Percentiles rank a stretch among this genome's conserved stretches.
Evolutionary conservation across 2,113 vertebrate species (phyloP).

Genomic region (Nesogale talazaci): DNA sequence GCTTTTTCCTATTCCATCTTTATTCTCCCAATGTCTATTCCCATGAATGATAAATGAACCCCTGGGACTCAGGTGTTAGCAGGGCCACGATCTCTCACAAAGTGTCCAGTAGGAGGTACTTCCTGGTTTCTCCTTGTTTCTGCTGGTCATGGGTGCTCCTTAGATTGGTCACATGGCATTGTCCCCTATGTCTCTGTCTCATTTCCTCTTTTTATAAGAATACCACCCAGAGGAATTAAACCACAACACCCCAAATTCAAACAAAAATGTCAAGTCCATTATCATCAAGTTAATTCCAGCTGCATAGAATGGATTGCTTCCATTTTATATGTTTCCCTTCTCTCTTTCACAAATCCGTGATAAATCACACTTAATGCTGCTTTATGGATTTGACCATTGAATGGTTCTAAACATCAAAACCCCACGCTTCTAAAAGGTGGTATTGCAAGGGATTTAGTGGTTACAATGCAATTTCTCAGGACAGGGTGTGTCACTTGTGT

Average conservation of each 20-base stretch:
- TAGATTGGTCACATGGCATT: not conserved
- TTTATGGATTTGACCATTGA: not conserved
- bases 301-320: not conserved
- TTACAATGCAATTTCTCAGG: not conserved
- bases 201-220: not conserved
- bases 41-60: not conserved
- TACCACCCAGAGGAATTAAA: not conserved
- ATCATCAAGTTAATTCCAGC: not conserved
- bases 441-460: not conserved
- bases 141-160: not conserved
- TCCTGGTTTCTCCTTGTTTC: not conserved
- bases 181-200: not conserved
- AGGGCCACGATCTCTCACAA: not conserved
- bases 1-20: not conserved
- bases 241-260: too few species aligned
- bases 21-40: not conserved
- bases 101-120: not conserved
- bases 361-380: not conserved
- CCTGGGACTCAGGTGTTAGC: not conserved
- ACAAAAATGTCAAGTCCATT: not conserved
- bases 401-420: not conserved
- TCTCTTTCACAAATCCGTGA: not conserved
- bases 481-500: not conserved
- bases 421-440: not conserved
- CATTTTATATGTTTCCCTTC: not conserved